Percentiles rank a stretch among this genome's conserved stretches.
Evolutionary conservation across 2,113 vertebrate species (phyloP).

Genomic region (Antigone vipio): DNA sequence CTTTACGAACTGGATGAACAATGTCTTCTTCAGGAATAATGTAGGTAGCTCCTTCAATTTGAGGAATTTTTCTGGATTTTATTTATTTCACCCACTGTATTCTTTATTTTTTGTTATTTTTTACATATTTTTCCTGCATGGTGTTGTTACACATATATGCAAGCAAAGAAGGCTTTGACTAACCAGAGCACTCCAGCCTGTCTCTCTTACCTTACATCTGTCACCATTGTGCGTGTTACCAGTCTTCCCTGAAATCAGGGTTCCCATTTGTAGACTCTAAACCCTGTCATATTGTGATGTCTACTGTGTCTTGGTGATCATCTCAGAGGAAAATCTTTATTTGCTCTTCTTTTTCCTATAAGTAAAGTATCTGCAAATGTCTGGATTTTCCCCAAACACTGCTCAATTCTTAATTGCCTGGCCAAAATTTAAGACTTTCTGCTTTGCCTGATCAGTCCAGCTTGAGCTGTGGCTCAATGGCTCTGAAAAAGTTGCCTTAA

Average conservation of each 20-base stretch:
- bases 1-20: conserved; percentile 94
- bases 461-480: neutral
- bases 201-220: neutral
- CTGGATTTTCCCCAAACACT: neutral
- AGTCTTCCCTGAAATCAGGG: neutral
- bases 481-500: neutral
- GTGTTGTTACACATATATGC: neutral
- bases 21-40: conserved; percentile 77
- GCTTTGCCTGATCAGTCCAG: neutral
- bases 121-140: neutral
- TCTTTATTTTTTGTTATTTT: neutral
- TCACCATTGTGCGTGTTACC: neutral
- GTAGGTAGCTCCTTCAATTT: conserved; percentile 52
- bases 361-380: neutral
- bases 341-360: neutral
- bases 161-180: neutral
- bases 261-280: neutral
- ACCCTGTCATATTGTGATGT: neutral
- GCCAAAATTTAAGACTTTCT: neutral
- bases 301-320: neutral
- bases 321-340: neutral
- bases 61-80: neutral
- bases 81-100: neutral
- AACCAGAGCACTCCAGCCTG: neutral
- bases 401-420: neutral